phyloP scores from a whole-genome alignment of 2,113 vertebrate species.

The Triplophysa tibetana region DNA sequence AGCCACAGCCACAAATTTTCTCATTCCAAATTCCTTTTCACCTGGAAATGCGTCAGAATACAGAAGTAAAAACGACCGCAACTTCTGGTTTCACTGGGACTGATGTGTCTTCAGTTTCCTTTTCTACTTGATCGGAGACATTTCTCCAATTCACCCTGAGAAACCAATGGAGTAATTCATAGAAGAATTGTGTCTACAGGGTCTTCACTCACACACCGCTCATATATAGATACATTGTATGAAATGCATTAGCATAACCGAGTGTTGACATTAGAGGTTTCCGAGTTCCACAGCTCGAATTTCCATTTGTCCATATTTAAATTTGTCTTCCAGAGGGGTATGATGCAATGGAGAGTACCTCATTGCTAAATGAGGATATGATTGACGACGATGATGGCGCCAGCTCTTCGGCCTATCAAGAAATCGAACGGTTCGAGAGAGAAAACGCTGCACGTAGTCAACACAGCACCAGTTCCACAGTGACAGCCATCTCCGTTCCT shows the following conservation, averaged over 20 bases:
- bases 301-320: slow-evolving; percentile 73
- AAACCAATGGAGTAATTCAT: background rate
- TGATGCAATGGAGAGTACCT: slow-evolving; percentile 79
- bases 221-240: background rate
- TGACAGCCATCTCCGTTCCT: slow-evolving; percentile 78
- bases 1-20: no score
- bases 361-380: slow-evolving; percentile 81
- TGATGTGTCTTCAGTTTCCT: background rate
- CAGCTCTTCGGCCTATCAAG: slow-evolving; percentile 79
- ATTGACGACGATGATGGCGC: slow-evolving; percentile 80
- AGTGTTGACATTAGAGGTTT: slow-evolving; percentile 48
- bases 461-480: slow-evolving; percentile 81
- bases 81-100: no score
- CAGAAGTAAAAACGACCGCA: no score
- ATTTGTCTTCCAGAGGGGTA: slow-evolving; percentile 82
- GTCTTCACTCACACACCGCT: slow-evolving; percentile 55
- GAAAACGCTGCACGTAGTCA: slow-evolving; percentile 78
- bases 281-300: slow-evolving; percentile 70
- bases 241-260: background rate
- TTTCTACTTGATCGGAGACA: background rate
- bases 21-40: no score
- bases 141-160: background rate
- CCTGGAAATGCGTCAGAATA: no score
- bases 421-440: slow-evolving; percentile 76
- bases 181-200: slow-evolving; percentile 3